Evolutionary conservation across 2,888 invertebrate genomes (phyloP), one percentile per base, ranked within the genome.

Genomic region (Fragum fragum): DNA sequence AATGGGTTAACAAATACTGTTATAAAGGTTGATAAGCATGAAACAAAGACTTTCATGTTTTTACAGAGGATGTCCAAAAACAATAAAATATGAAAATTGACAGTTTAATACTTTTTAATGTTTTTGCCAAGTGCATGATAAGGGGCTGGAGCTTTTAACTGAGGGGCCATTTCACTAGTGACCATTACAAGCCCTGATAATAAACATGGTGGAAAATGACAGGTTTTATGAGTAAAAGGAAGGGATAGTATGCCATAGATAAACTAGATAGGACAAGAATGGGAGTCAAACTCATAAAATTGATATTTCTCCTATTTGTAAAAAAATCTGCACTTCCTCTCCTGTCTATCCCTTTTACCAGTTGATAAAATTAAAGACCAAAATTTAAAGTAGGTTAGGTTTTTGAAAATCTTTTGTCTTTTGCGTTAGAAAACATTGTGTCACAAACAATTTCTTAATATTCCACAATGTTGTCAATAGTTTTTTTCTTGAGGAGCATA

Each of bases 91-190:
- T 39, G 21, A 55, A 53, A 69, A 75, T 26, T 72, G 77, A 63
- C 77, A 73, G 42, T 77, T 77, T 77, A 73, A 77, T 77, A 63
- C 77, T 66, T 57, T 77, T 77, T 77, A 73, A 77, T 77, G 77
- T 29, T 39, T 26, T 28, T 63, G 29, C n/a, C 53, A 23, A 52
- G 76, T 66, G 36, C 66, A 36, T 66, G 66, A 36, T 66, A 42
- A 66, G 66, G 23, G 66, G n/a, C 39, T 18, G 32, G 32, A 18
- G 66, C 66, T 23, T 66, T 42, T 66, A 23, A 66, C 66, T 42
- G 42, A 47, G 23, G 23, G 57, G 57, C 23, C 57, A 57, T 57
- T 21, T 57, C 23, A 29, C 21, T 9, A 66, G 23, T 66, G 66
- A 66, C 66, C 66, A 42, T 66, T 9, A 42, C 42, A 36, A 39